Evolutionary conservation across 2,888 invertebrate genomes (phyloP).

Genomic region (Hedya salicella): DNA sequence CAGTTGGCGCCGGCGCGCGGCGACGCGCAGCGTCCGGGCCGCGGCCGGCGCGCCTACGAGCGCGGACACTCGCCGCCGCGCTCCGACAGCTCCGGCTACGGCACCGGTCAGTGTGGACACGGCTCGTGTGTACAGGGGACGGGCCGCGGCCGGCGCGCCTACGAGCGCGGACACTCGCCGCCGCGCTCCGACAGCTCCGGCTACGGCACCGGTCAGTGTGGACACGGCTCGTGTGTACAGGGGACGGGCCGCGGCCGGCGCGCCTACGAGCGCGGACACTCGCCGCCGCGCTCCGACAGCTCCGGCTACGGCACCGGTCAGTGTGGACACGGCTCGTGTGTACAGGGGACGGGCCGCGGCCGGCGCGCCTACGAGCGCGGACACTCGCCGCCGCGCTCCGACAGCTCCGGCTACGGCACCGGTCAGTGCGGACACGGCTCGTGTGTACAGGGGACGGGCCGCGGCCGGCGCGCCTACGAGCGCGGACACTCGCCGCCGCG

Average conservation of each 20-base stretch:
- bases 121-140: slow-evolving; percentile 70
- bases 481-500: slow-evolving; percentile 48
- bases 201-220: slow-evolving; percentile 88
- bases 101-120: slow-evolving; percentile 84
- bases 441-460: no score
- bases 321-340: no score
- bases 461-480: no score
- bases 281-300: slow-evolving; percentile 92
- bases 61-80: slow-evolving; percentile 92
- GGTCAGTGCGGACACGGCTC: no score
- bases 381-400: slow-evolving; percentile 50
- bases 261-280: slow-evolving; percentile 90
- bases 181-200: slow-evolving; percentile 93
- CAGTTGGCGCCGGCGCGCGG: slow-evolving; percentile 66
- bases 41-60: slow-evolving; percentile 88
- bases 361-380: no score
- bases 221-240: slow-evolving; percentile 60
- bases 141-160: slow-evolving; percentile 86
- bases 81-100: slow-evolving; percentile 93
- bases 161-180: slow-evolving; percentile 91
- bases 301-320: slow-evolving; percentile 93
- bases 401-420: no score
- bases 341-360: no score
- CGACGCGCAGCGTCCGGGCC: slow-evolving; percentile 79
- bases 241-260: slow-evolving; percentile 85